phyloP scores from a whole-genome alignment of 2,797 vertebrate genomes.

The Centropyge bicolor region DNA sequence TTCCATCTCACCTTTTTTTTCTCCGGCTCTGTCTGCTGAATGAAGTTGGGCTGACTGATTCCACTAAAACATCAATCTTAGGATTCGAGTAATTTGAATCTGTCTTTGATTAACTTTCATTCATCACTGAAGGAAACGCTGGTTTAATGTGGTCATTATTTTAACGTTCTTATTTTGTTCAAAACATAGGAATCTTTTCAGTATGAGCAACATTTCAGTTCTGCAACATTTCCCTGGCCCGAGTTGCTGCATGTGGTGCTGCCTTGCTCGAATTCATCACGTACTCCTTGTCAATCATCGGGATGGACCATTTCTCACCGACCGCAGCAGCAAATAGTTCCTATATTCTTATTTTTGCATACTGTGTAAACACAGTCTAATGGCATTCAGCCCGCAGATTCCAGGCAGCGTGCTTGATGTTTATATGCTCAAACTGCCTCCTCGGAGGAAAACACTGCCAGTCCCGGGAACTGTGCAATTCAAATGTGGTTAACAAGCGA shows the following conservation, averaged over 20 bases:
- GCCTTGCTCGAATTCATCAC: slow-evolving; percentile 26
- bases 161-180: too few relatives aligned
- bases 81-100: not conserved
- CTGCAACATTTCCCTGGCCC: slow-evolving; percentile 16
- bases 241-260: slow-evolving; percentile 19
- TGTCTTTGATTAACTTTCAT: not conserved
- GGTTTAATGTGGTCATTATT: too few relatives aligned
- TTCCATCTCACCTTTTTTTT: not conserved
- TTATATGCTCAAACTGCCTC: slow-evolving; percentile 65
- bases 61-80: not conserved
- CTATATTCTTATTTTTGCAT: slow-evolving; percentile 48
- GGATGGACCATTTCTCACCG: slow-evolving; percentile 32
- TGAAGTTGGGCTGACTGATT: slow-evolving; percentile 1
- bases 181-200: not conserved
- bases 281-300: slow-evolving; percentile 42
- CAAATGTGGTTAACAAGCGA: slow-evolving; percentile 66
- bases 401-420: slow-evolving; percentile 54
- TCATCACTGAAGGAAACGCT: not conserved
- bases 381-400: slow-evolving; percentile 56
- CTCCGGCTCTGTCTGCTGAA: not conserved
- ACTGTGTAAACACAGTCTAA: slow-evolving; percentile 59
- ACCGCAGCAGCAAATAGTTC: slow-evolving; percentile 36
- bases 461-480: slow-evolving; percentile 53
- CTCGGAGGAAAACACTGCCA: slow-evolving; percentile 41
- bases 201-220: slow-evolving; percentile 27